These are phyloP conservation scores for Marmota flaviventris DNA, from an alignment of 2,113 vertebrate genomes.

Conservation along the genomic window DNA sequence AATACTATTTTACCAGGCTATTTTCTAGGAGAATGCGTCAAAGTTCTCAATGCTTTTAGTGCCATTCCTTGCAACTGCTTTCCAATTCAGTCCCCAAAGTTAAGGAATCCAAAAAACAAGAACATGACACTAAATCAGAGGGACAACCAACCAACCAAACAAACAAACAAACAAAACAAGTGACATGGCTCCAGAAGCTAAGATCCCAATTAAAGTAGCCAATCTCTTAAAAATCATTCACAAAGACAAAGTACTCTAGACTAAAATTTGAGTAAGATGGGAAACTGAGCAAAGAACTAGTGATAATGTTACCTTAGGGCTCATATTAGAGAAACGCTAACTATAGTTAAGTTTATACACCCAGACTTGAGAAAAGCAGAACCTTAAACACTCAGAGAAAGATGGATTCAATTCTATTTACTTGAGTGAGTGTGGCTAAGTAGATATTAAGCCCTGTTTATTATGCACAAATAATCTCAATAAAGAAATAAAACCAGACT, in stretches of 20 bases:
- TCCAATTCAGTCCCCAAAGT: conserved; percentile 9
- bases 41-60: conserved; percentile 27
- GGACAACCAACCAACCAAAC: neutral
- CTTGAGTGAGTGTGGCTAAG: neutral
- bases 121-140: neutral
- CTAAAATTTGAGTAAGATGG: conserved; percentile 30
- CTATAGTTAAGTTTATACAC: neutral
- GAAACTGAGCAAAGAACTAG: neutral
- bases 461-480: conserved; percentile 27
- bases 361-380: neutral
- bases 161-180: neutral
- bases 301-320: neutral
- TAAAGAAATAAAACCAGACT: conserved; percentile 19
- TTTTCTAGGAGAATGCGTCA: conserved; percentile 11
- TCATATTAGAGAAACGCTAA: neutral
- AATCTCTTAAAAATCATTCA: neutral
- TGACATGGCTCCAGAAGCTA: neutral
- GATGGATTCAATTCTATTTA: neutral
- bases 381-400: conserved; percentile 38
- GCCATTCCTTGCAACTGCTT: neutral
- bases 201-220: neutral
- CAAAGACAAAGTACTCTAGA: neutral
- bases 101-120: neutral
- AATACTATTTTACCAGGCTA: neutral
- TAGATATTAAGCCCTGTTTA: conserved; percentile 21